Evolutionary conservation across 1,140 invertebrate genomes (phyloP), one percentile per base, ranked within the genome.

Genomic region (Formica selysi): DNA sequence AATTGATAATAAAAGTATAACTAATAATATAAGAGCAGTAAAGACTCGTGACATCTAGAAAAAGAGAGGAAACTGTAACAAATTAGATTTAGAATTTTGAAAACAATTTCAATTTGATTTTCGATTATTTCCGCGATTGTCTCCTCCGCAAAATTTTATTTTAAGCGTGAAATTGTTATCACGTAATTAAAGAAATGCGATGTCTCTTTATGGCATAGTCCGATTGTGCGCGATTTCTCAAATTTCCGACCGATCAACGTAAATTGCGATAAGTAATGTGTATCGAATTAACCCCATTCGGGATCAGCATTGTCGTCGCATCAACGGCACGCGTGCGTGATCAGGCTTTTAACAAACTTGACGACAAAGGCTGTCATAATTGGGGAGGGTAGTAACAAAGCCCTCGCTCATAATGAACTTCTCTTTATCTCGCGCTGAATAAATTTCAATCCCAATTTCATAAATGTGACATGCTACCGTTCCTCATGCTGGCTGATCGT

Each of bases 331-430:
- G 44, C 59, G 61, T 22, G 71, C 51, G 26, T 22, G 67, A 73
- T 73, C 54, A 62, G 57, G 73, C 74, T 85, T 78, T 85, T 65
- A 78, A 85, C 74, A 54, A 78, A 78, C 81, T 85, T 65, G 48
- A 65, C 61, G 71, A 85, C 73, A 85, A 85, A 76, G 73, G 62
- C 73, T n/a, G 81, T 32, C 62, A 36, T 78, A 85, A 85, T 85
- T 78, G 81, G 61, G 61, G 79, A 51, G 81, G 59, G n/a, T 71
- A 85, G 81, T 76, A 65, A 85, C 81, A 78, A 85, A 76, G 61
- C 71, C 61, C 44, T 16, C 44, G 22, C 5, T 10, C 61, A 44
- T 85, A 85, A 85, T 85, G 32, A 78, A 78, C 36, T 64, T 54
- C 73, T 76, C 74, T 85, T 85, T 85, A 85, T 85, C 70, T 36